phyloP scores from a whole-genome alignment of 2,797 vertebrate species.

The Morelia viridis region DNA sequence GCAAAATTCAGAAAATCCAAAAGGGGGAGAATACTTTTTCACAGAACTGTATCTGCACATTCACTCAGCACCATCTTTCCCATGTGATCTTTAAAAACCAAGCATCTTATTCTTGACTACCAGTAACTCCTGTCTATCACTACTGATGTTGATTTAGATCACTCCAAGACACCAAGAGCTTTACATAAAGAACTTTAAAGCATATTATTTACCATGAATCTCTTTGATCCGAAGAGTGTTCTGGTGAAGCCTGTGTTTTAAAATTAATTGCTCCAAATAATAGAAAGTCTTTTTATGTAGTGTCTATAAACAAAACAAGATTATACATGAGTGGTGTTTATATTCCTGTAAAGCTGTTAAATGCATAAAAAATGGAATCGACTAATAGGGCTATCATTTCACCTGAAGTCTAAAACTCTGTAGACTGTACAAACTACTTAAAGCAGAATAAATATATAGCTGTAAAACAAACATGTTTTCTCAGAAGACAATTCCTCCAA shows the following conservation, averaged over 20 bases:
- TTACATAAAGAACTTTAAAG: background rate
- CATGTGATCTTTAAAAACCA: background rate
- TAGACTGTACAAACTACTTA: background rate
- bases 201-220: constrained; percentile 83
- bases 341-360: background rate
- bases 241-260: constrained; percentile 94
- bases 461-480: background rate
- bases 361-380: background rate
- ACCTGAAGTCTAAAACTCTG: background rate
- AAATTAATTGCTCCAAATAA: constrained; percentile 95
- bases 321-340: background rate
- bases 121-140: background rate
- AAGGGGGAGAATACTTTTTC: too few species aligned
- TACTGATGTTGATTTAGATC: background rate
- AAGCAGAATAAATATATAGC: background rate
- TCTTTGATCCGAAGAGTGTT: constrained; percentile 95
- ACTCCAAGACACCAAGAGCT: background rate
- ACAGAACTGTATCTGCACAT: too few species aligned
- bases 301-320: constrained; percentile 76
- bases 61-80: background rate
- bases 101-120: background rate
- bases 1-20: too few species aligned
- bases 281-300: constrained; percentile 97
- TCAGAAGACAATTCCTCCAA: background rate
- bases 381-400: background rate